Conservation (phyloP, 2,113 vertebrate genomes). For the Hemibagrus wyckioides region DNA sequence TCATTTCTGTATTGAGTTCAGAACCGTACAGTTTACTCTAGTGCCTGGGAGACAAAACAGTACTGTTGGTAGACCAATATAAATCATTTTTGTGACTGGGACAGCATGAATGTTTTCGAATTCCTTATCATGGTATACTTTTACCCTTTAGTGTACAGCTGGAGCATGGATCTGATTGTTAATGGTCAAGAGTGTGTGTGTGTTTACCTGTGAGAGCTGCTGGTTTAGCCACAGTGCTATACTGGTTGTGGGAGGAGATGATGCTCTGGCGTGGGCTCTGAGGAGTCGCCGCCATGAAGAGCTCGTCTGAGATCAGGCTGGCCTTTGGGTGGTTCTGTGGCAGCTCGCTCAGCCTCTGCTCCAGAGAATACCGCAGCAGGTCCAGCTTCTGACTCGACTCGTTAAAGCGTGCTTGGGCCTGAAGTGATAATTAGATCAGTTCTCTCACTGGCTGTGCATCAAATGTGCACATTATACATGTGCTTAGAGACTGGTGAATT, state of each 20-base stretch:
- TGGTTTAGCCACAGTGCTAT: constrained; percentile 95
- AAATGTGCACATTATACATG: background rate
- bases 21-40: background rate
- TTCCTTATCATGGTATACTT: background rate
- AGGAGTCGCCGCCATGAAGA: constrained; percentile 85
- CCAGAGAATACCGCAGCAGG: constrained; percentile 93
- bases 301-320: constrained; percentile 90
- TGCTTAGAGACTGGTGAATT: background rate
- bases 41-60: background rate
- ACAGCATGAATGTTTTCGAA: background rate
- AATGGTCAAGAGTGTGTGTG: background rate
- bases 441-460: background rate
- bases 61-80: background rate
- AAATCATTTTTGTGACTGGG: background rate
- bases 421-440: background rate
- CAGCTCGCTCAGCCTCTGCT: constrained; percentile 92
- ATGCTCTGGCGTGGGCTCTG: constrained; percentile 92
- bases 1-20: background rate
- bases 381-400: constrained; percentile 98
- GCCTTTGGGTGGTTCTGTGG: constrained; percentile 95
- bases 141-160: background rate
- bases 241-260: constrained; percentile 93
- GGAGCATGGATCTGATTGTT: background rate
- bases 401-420: constrained; percentile 95
- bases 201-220: constrained; percentile 91